phyloP scores from a whole-genome alignment of 1,140 invertebrate genomes.

The Cylas formicarius region DNA sequence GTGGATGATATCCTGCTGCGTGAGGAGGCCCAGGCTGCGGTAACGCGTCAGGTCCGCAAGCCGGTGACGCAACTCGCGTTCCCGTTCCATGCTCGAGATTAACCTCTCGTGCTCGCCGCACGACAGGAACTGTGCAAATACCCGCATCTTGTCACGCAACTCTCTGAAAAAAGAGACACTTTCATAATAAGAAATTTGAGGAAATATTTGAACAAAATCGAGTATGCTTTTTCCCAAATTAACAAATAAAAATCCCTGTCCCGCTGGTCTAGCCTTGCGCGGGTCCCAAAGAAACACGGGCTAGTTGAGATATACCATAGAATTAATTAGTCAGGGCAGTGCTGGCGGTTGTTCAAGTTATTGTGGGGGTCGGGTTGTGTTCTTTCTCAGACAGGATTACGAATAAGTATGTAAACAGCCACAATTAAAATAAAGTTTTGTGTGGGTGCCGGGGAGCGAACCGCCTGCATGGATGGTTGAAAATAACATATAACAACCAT shows the following conservation, averaged over 20 bases:
- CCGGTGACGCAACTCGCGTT: conserved; percentile 73
- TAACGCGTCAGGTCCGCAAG: conserved; percentile 78
- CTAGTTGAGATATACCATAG: too few species aligned
- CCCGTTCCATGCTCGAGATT: conserved; percentile 67
- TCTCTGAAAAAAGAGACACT: conserved; percentile 47
- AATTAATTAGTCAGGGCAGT: too few species aligned
- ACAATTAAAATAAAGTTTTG: too few species aligned
- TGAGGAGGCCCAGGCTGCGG: conserved; percentile 70
- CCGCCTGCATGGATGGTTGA: too few species aligned
- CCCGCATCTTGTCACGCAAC: conserved; percentile 71
- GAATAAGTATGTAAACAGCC: too few species aligned
- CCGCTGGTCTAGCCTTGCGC: too few species aligned
- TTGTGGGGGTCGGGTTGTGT: too few species aligned
- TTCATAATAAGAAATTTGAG: background rate
- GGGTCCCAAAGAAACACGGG: too few species aligned
- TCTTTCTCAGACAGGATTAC: too few species aligned
- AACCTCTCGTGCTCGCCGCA: conserved; percentile 75
- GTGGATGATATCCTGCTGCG: conserved; percentile 72
- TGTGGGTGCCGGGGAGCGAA: too few species aligned
- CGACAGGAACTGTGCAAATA: conserved; percentile 83
- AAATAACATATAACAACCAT: too few species aligned
- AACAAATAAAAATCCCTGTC: conserved; percentile 4
- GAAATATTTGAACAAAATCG: background rate
- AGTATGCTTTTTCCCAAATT: background rate
- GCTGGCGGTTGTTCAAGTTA: too few species aligned